Evolutionary conservation across 2,888 invertebrate species (phyloP).

Genomic region (Mythimna lalbum): DNA sequence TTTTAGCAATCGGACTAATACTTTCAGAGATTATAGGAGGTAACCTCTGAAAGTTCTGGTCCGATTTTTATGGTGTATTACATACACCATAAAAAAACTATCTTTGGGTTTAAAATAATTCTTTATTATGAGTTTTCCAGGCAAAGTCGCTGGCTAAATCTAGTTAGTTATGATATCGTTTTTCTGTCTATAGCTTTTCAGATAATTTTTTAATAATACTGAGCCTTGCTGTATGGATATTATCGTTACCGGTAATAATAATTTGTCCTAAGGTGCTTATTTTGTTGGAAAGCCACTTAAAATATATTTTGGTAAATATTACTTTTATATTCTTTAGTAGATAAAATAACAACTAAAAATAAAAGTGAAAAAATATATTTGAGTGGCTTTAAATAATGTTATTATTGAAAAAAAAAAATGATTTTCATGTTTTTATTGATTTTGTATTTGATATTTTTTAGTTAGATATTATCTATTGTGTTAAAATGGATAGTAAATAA

Average conservation of each 20-base stretch:
- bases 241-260: conserved; percentile 19
- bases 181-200: no score
- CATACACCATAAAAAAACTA: no score
- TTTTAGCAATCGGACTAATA: no score
- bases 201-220: no score
- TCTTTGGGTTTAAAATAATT: no score
- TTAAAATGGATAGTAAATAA: conserved; percentile 11
- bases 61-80: no score
- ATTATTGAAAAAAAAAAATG: background rate
- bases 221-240: background rate
- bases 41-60: no score
- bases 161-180: no score
- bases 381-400: conserved; percentile 21
- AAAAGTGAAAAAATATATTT: conserved; percentile 17
- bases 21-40: no score
- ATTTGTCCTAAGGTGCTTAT: conserved; percentile 57
- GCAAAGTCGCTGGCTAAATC: no score
- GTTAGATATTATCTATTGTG: conserved; percentile 7
- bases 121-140: no score
- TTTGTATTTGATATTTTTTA: conserved; percentile 25
- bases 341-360: background rate
- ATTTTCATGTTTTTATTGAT: conserved; percentile 30
- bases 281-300: conserved; percentile 48
- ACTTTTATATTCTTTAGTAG: background rate
- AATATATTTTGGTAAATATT: conserved; percentile 10